Conservation (phyloP, 1,140 invertebrate genomes). For the Macrocentrus cingulum region DNA sequence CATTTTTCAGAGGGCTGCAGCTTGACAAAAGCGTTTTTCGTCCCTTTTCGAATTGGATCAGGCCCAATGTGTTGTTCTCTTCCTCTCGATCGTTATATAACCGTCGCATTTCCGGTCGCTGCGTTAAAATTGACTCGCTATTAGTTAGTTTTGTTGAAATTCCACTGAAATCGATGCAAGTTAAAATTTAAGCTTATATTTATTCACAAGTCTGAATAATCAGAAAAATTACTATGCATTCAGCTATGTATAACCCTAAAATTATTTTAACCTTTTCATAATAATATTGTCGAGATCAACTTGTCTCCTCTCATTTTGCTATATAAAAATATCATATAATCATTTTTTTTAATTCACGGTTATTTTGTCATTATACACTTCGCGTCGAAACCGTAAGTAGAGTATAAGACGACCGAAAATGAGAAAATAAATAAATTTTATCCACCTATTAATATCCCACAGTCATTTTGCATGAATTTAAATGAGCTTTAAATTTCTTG, state of each 20-base stretch:
- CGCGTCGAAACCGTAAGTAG: slow-evolving; percentile 36
- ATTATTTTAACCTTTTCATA: slow-evolving; percentile 41
- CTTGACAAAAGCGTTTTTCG: slow-evolving; percentile 23
- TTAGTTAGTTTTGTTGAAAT: neutral
- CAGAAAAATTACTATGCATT: slow-evolving; percentile 12
- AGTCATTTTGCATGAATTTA: slow-evolving; percentile 39
- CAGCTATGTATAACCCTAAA: slow-evolving; percentile 28
- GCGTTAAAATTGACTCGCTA: slow-evolving; percentile 10
- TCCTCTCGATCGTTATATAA: neutral
- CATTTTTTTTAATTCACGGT: slow-evolving; percentile 38
- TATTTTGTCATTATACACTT: slow-evolving; percentile 44
- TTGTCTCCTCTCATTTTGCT: slow-evolving; percentile 9
- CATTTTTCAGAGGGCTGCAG: slow-evolving; percentile 34
- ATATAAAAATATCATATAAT: too few species aligned
- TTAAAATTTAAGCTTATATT: neutral
- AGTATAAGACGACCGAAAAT: slow-evolving; percentile 46
- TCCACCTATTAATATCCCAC: slow-evolving; percentile 20
- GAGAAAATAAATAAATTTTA: too few species aligned
- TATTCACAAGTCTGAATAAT: slow-evolving; percentile 17
- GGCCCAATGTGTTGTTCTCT: neutral
- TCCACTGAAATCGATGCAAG: neutral
- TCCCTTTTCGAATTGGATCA: slow-evolving; percentile 5
- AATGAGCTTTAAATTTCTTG: slow-evolving; percentile 50
- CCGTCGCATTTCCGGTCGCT: slow-evolving; percentile 23
- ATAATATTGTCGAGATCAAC: slow-evolving; percentile 38